These are phyloP conservation scores for Pseudolaguvia tuberculata DNA, from an alignment of 2,113 vertebrate genomes.

Conservation along the genomic window DNA sequence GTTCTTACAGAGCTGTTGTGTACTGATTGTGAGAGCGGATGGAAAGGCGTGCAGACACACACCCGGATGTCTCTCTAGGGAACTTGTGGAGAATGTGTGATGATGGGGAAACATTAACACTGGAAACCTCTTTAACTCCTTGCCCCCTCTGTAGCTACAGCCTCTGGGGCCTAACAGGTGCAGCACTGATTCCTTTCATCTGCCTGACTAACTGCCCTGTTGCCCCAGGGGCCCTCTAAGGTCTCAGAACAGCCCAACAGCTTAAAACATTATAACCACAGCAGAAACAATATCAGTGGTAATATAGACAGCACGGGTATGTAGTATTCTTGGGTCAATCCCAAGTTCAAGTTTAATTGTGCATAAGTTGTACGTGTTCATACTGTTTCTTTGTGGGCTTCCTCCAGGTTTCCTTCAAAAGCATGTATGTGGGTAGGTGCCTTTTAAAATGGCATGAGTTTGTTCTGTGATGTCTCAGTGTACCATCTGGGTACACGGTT, in stretches of 20 bases:
- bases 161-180: conserved; percentile 63
- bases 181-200: conserved; percentile 63
- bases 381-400: too few species aligned
- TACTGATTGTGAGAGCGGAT: conserved; percentile 53
- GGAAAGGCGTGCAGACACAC: neutral
- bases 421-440: neutral
- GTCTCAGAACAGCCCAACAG: neutral
- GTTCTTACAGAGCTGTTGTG: conserved; percentile 52
- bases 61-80: neutral
- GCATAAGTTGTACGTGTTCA: too few species aligned
- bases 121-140: conserved; percentile 6
- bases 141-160: conserved; percentile 51
- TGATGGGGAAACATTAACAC: conserved; percentile 27
- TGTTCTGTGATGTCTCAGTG: neutral
- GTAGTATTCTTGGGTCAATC: too few species aligned
- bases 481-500: neutral
- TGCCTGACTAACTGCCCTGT: conserved; percentile 50
- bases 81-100: conserved; percentile 39
- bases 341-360: neutral
- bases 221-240: conserved; percentile 33
- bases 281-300: neutral
- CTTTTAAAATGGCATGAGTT: neutral
- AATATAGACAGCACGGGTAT: too few species aligned
- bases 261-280: neutral
- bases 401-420: neutral